A percentile compares a stretch with the other conserved stretches of the same genome.
These are phyloP conservation scores for Lasioglossum oenotherae DNA, from an alignment of 2,888 invertebrate species.

Conservation along the genomic window DNA sequence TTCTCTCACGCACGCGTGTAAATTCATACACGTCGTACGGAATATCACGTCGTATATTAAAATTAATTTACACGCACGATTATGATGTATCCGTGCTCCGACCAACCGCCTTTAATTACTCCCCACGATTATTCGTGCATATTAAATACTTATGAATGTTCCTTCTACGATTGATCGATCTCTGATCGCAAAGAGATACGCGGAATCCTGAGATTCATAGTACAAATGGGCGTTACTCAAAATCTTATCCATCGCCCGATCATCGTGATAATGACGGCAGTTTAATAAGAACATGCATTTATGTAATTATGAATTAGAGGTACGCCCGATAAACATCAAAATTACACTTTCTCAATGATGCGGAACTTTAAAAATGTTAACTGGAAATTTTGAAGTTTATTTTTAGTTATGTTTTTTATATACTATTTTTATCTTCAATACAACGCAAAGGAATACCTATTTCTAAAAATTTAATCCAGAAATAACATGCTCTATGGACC, in stretches of 20 bases:
- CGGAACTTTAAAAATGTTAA: not conserved
- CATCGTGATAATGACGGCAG: constrained; percentile 18
- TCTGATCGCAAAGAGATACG: constrained; percentile 27
- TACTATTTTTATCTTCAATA: too few species aligned
- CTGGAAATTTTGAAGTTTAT: not conserved
- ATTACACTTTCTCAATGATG: constrained; percentile 9
- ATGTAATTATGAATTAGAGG: constrained; percentile 25
- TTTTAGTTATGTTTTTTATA: not conserved
- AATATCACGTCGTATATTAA: constrained; percentile 11
- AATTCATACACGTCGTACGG: not conserved
- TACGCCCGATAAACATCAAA: constrained; percentile 12
- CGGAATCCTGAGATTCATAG: not conserved
- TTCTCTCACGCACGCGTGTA: not conserved
- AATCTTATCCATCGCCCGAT: constrained; percentile 26
- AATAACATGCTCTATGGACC: too few species aligned
- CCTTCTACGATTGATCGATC: constrained; percentile 32
- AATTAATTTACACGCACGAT: constrained; percentile 39
- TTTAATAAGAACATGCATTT: constrained; percentile 23
- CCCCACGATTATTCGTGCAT: constrained; percentile 25
- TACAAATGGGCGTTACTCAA: constrained; percentile 13
- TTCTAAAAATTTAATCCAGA: too few species aligned
- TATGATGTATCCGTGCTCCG: constrained; percentile 2
- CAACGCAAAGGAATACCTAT: too few species aligned
- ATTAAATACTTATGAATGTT: constrained; percentile 10
- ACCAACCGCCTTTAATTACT: constrained; percentile 39